phyloP scores from a whole-genome alignment of 2,797 vertebrate species.

The Hydrolagus colliei region DNA sequence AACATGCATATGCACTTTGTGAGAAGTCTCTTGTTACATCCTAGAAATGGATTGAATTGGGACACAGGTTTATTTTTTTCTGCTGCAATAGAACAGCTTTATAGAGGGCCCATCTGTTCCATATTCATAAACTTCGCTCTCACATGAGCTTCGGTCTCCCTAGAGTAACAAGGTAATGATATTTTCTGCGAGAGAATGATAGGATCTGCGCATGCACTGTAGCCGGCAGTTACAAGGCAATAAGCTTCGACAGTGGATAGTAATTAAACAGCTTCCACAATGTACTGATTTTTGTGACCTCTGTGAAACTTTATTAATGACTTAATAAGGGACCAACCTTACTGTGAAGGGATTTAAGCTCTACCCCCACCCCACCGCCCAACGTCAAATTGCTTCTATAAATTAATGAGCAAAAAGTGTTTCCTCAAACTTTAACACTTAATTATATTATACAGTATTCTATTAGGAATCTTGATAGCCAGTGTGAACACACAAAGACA shows the following conservation, averaged over 20 bases:
- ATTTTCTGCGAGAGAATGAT: slow-evolving; percentile 58
- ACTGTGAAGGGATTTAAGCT: background rate
- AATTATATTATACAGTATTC: background rate
- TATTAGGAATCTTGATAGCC: background rate
- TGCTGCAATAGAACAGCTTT: slow-evolving; percentile 65
- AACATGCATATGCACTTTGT: background rate
- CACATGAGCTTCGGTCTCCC: slow-evolving; percentile 58
- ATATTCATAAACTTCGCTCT: slow-evolving; percentile 70
- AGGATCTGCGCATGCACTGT: slow-evolving; percentile 54
- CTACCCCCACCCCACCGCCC: background rate
- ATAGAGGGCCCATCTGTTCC: slow-evolving; percentile 69
- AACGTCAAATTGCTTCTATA: background rate
- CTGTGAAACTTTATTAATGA: background rate
- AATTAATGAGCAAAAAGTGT: background rate
- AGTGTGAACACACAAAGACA: background rate
- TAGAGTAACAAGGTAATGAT: slow-evolving; percentile 57
- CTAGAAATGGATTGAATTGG: slow-evolving; percentile 61
- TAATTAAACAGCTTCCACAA: background rate
- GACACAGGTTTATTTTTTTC: slow-evolving; percentile 62
- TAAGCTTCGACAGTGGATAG: background rate
- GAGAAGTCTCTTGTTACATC: slow-evolving; percentile 62
- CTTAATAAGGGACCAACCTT: background rate
- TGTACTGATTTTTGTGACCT: background rate
- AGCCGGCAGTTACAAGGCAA: background rate
- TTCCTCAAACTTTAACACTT: background rate